Evolutionary conservation across 2,113 vertebrate species (phyloP), one percentile per base, ranked within the genome.

Genomic region (Scartelaos histophorus): DNA sequence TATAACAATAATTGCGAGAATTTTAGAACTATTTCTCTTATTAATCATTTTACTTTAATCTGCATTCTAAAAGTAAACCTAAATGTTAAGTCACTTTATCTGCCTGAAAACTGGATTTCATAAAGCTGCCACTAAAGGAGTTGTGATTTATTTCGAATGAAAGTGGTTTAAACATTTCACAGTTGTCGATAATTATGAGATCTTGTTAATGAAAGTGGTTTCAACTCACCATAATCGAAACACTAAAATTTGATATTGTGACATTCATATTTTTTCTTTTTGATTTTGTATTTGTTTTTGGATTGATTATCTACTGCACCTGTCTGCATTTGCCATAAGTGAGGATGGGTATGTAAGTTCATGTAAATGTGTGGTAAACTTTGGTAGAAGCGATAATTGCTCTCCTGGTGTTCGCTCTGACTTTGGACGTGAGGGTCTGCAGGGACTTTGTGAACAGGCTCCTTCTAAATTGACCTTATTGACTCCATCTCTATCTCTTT

Each of bases 381-480:
- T 68, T 66, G 3, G 71, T 13, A n/a, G 25, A 43, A 66, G 53
- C 54, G 73, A 77, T 85, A 72, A 80, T 82, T 80, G 76, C 74
- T 66, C 57, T 82, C 49, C 24, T 29, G 17, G 69, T 13, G 64
- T 78, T 51, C 15, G 12, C 22, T 60, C 57, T 47, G 69, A 72
- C 60, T 72, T 77, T 61, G 51, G 64, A 60, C 69, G 76, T 46
- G 34, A 0, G 2, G 25, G 62, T 81, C 80, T 83, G 76, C 72
- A 29, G 79, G 78, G 80, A 82, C 65, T 70, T 21, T 62, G 38
- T 60, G 65, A 81, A 66, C 79, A 66, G 67, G 29, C 70, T 79
- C 79, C 74, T 72, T 83, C 69, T 62, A 73, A 83, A 80, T 67
- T 83, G 82, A 89, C 84, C 85, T 82, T 77, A 85, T 85, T 85